These are phyloP conservation scores for Trididemnum nubilum DNA, from an alignment of 23 tunicate species.

Conservation along the genomic window DNA sequence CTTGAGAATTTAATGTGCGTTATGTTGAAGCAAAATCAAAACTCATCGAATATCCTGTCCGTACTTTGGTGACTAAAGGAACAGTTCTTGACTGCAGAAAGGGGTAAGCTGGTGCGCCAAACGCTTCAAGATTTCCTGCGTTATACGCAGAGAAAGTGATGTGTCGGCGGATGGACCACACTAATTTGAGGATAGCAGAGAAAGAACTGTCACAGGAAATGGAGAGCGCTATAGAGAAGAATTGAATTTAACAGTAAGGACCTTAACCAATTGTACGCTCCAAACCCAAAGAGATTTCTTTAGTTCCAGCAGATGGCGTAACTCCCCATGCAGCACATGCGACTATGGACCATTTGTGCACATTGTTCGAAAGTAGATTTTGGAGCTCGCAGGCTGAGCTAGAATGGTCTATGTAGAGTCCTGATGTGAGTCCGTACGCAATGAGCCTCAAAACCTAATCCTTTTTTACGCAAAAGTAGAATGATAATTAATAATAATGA, in stretches of 20 bases:
- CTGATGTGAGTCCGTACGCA: neutral
- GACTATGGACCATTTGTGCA: conserved; percentile 1
- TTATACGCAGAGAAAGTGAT: conserved; percentile 14
- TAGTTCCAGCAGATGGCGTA: conserved; percentile 7
- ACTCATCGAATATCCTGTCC: neutral
- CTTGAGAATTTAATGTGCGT: conserved; percentile 11
- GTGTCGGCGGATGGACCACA: neutral
- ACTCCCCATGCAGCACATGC: conserved; percentile 13
- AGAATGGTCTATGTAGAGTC: neutral
- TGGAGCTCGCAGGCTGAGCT: conserved; percentile 13
- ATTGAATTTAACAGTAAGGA: conserved; percentile 7
- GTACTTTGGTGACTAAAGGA: conserved; percentile 8
- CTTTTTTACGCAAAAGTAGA: too few species aligned
- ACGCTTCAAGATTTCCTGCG: conserved; percentile 3
- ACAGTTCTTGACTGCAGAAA: conserved; percentile 3
- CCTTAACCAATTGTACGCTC: conserved; percentile 17
- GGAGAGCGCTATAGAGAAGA: conserved; percentile 11
- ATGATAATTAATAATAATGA: too few species aligned
- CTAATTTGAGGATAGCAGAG: conserved; percentile 4
- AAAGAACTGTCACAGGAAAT: conserved; percentile 22
- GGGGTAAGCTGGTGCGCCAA: conserved; percentile 5
- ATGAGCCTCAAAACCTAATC: too few species aligned
- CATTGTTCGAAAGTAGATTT: conserved; percentile 10
- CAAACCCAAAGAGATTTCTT: neutral
- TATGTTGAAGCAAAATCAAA: conserved; percentile 9